Evolutionary conservation across 92 coral and sea anemone genomes (phyloP).

Genomic region (Zoanthus sociatus): DNA sequence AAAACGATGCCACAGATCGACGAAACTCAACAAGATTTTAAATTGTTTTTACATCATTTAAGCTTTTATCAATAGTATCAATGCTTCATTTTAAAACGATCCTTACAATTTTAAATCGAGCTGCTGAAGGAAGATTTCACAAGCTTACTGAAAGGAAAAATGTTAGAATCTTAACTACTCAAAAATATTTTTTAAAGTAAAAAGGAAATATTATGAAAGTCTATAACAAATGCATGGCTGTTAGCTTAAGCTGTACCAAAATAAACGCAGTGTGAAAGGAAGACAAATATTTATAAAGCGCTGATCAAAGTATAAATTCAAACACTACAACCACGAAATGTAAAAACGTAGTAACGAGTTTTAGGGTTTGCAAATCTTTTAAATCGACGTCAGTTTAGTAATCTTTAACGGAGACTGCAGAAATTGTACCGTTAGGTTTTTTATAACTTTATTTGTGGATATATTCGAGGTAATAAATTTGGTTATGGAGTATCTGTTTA

Average conservation of each 20-base stretch:
- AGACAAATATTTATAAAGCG: constrained; percentile 24
- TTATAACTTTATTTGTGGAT: background rate
- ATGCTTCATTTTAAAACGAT: too few species aligned
- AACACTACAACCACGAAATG: background rate
- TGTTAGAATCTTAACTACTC: too few species aligned
- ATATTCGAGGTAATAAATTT: constrained; percentile 15
- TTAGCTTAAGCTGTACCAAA: background rate
- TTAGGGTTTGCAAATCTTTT: background rate
- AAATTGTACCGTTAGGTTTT: background rate
- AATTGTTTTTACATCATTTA: too few species aligned
- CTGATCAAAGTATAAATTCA: background rate
- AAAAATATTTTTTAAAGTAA: background rate
- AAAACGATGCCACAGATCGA: too few species aligned
- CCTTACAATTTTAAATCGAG: too few species aligned
- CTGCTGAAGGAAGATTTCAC: too few species aligned
- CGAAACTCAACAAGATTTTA: too few species aligned
- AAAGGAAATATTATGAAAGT: background rate
- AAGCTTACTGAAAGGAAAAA: too few species aligned
- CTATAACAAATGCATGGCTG: background rate
- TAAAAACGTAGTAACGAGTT: background rate
- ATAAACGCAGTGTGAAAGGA: background rate
- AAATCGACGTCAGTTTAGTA: background rate
- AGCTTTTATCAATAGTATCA: too few species aligned
- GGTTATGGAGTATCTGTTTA: constrained; percentile 21
- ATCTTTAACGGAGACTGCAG: background rate